Conservation (phyloP, 2,888 invertebrate genomes). For the Athetis lepigone region DNA sequence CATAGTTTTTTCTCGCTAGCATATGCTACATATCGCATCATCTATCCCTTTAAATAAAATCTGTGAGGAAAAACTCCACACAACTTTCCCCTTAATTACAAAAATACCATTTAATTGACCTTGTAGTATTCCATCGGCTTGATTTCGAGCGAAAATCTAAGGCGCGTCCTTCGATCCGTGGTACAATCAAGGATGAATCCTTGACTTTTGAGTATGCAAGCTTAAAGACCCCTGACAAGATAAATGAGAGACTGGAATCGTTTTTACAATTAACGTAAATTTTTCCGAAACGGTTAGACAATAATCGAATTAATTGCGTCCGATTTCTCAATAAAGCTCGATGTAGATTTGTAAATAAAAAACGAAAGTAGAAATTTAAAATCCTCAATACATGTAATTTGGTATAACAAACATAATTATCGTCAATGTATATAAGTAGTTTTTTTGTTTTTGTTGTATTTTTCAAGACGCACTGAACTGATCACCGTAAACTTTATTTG, state of each 20-base stretch:
- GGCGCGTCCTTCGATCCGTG: constrained; percentile 41
- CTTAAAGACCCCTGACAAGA: constrained; percentile 55
- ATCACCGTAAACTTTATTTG: no score
- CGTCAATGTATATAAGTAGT: no score
- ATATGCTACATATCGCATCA: no score
- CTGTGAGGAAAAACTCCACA: neutral
- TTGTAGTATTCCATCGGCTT: constrained; percentile 47
- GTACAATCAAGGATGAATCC: constrained; percentile 59
- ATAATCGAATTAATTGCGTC: no score
- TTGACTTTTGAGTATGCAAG: constrained; percentile 60
- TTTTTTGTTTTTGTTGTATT: no score
- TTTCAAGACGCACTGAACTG: no score
- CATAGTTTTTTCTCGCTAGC: no score
- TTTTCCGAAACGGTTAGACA: neutral
- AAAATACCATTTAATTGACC: constrained; percentile 30
- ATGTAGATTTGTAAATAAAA: no score
- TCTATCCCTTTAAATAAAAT: neutral
- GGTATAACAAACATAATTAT: no score
- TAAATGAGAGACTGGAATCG: constrained; percentile 48
- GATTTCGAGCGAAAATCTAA: constrained; percentile 27
- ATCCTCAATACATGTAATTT: no score
- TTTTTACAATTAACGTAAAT: constrained; percentile 8
- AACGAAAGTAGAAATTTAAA: no score
- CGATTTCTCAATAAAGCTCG: neutral
- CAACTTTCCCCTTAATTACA: constrained; percentile 24